phyloP scores from a whole-genome alignment of 2,888 invertebrate species.

The Mimas tiliae region DNA sequence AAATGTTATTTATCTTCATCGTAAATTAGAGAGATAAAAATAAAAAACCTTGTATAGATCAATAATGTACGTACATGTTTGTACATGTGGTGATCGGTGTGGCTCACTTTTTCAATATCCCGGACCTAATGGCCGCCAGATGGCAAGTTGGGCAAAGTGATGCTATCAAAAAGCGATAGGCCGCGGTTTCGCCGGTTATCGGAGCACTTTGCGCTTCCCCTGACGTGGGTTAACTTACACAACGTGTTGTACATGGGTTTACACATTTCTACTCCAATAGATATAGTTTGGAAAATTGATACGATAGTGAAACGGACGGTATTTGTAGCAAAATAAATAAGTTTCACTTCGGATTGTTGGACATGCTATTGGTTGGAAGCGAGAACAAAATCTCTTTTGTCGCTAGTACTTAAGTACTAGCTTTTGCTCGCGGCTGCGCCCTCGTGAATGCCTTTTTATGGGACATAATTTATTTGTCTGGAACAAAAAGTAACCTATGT shows the following conservation, averaged over 20 bases:
- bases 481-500: too few species aligned
- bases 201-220: constrained; percentile 76
- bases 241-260: constrained; percentile 63
- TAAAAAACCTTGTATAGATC: constrained; percentile 22
- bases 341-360: not conserved
- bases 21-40: constrained; percentile 1
- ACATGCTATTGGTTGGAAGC: not conserved
- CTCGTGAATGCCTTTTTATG: too few species aligned
- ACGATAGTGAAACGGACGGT: constrained; percentile 15
- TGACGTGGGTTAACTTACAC: constrained; percentile 74
- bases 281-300: constrained; percentile 22
- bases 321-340: constrained; percentile 1
- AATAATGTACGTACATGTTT: constrained; percentile 34
- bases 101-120: constrained; percentile 83
- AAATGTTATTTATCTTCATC: not conserved
- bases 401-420: too few species aligned
- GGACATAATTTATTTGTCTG: too few species aligned
- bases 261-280: constrained; percentile 45
- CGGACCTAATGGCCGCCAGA: constrained; percentile 81
- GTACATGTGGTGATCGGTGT: constrained; percentile 50
- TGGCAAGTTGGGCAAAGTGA: constrained; percentile 84
- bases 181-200: constrained; percentile 81
- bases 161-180: constrained; percentile 85
- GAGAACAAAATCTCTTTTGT: too few species aligned
- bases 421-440: too few species aligned